Percentiles rank a stretch among this genome's conserved stretches.
Conservation (phyloP, 1,140 invertebrate species). For the Drosophila orena region DNA sequence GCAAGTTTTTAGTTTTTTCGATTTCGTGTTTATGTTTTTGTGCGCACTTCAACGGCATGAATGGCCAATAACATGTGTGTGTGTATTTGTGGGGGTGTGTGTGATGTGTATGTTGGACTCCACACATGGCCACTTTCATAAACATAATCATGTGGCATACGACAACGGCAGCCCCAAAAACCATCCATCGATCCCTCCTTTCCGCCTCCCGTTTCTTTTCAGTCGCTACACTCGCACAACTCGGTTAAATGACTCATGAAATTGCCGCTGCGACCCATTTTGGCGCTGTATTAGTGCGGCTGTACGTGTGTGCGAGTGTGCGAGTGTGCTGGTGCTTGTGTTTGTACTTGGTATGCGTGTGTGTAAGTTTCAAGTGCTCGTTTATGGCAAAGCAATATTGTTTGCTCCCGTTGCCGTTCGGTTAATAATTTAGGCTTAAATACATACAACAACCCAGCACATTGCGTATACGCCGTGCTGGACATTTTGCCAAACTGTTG, state of each 20-base stretch:
- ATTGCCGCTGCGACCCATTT: constrained; percentile 79
- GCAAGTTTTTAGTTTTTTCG: constrained; percentile 76
- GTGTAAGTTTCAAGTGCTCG: constrained; percentile 78
- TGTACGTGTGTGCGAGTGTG: constrained; percentile 9
- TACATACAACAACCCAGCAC: constrained; percentile 60
- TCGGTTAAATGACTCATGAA: constrained; percentile 83
- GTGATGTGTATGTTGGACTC: no score
- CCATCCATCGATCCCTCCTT: constrained; percentile 56
- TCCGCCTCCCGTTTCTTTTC: constrained; percentile 52
- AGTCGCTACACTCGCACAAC: constrained; percentile 51
- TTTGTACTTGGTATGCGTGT: constrained; percentile 27
- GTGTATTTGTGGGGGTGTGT: no score
- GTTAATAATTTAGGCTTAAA: constrained; percentile 83
- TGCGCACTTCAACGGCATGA: constrained; percentile 70
- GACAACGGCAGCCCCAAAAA: constrained; percentile 43
- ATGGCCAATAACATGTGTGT: constrained; percentile 53
- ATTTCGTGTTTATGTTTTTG: constrained; percentile 79
- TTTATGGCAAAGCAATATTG: constrained; percentile 81
- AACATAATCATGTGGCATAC: constrained; percentile 74
- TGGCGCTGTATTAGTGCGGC: constrained; percentile 1
- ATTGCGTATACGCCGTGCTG: constrained; percentile 73
- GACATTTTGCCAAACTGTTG: constrained; percentile 58
- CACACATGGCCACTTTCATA: constrained; percentile 49
- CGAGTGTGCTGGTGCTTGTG: constrained; percentile 9
- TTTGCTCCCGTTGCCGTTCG: constrained; percentile 63